Base-by-base conservation (phyloP, 2,797 vertebrate species). In the Rhodeus uyekii region DNA sequence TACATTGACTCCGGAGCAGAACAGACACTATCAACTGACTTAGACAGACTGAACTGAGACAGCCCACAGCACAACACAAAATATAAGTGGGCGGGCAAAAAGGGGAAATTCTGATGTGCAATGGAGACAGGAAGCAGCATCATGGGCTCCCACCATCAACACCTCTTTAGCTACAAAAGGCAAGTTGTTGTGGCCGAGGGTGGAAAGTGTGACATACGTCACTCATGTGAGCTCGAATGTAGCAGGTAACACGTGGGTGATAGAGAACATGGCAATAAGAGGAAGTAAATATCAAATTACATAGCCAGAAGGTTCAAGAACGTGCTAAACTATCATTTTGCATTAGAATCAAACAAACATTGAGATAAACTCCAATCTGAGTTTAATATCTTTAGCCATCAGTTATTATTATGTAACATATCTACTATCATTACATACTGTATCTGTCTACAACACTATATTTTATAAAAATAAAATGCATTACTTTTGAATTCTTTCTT, bases 121-220 rank as follows among this genome's bases (percentile, higher is more conserved):
- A 88, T 84, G 65, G 88, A 90, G 88, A 86, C 93, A 95, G 95
- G 96, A 96, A 96, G 89, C 83, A 88, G 76, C 94, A 92, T 95
- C 94, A 95, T 10, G 91, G 94, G 90, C 91, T 87, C 92, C 91
- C 89, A 88, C 86, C 75, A 63, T 1, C 16, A 87, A 82, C 85
- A 87, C 88, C 88, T 85, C 80, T 82, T 76, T 79, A 46, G 83
- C 71, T 86, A 82, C 86, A 80, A 78, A 86, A 36, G 65, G 38
- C 76, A 74, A 69, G 69, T 72, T 79, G 24, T 64, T 61, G 64
- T 48, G 65, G 29, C 72, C 3, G 83, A 80, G 86, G 44, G 78
- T 87, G 89, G 88, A 89, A 91, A 89, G 80, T 88, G 86, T 75
- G 73, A 61, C 32, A 71, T 83, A 61, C 83, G 76, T 87, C 86